phyloP scores from a whole-genome alignment of 2,797 vertebrate genomes.

The Sebastes matsubarae region DNA sequence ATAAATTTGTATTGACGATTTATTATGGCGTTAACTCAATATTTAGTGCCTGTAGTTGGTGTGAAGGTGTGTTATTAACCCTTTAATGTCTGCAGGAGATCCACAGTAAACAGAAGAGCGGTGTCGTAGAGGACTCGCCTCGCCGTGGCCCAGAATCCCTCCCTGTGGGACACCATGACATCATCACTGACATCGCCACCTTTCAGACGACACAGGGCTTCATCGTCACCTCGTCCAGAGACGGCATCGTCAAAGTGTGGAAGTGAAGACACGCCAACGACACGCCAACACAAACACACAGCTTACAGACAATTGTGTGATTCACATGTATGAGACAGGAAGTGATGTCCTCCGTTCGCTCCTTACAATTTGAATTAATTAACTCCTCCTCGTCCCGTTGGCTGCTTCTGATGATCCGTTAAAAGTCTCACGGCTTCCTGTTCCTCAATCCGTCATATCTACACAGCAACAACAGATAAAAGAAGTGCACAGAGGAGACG shows the following conservation, averaged over 20 bases:
- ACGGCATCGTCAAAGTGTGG: conserved; percentile 99
- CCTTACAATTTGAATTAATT: neutral
- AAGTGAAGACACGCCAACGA: conserved; percentile 79
- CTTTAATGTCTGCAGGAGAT: conserved; percentile 86
- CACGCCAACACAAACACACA: neutral
- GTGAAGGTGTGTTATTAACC: too few species aligned
- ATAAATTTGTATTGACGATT: too few species aligned
- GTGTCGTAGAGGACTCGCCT: conserved; percentile 90
- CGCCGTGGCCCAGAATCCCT: conserved; percentile 93
- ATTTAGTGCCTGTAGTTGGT: too few species aligned
- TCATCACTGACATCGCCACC: conserved; percentile 96
- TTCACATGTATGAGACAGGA: neutral
- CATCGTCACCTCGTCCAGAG: conserved; percentile 95
- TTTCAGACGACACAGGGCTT: conserved; percentile 99
- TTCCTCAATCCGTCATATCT: neutral
- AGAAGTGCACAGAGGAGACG: neutral
- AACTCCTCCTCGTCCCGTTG: neutral
- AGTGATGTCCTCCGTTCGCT: neutral
- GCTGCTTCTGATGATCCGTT: neutral
- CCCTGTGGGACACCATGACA: conserved; percentile 96
- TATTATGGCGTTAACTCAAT: too few species aligned
- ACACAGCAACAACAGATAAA: too few species aligned
- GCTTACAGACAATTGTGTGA: too few species aligned
- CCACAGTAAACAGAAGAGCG: conserved; percentile 95
- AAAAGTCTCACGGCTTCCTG: neutral